A percentile compares a stretch with the other conserved stretches of the same genome.
phyloP scores from a whole-genome alignment of 2,888 invertebrate genomes.

The Actias luna region DNA sequence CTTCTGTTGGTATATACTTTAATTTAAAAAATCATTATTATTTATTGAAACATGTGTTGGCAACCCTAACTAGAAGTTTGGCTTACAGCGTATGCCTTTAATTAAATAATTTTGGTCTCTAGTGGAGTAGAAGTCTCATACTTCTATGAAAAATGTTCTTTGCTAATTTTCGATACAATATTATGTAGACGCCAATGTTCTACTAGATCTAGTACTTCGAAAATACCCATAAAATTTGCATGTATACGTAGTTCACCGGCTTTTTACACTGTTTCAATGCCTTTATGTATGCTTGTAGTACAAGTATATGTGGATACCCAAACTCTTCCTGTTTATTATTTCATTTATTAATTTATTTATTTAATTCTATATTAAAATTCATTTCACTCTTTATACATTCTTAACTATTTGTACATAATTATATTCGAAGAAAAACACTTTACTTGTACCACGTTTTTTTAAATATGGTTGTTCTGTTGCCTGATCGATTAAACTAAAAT shows the following conservation, averaged over 20 bases:
- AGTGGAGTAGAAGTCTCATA: too few relatives aligned
- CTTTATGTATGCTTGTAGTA: conserved; percentile 2
- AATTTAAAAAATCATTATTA: too few relatives aligned
- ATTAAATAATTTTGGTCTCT: too few relatives aligned
- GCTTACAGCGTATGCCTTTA: too few relatives aligned
- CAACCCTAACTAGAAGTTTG: too few relatives aligned
- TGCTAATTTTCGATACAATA: not conserved
- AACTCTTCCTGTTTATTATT: not conserved
- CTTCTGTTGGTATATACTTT: too few relatives aligned
- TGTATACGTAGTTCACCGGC: not conserved
- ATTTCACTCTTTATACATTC: conserved; percentile 11
- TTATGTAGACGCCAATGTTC: not conserved
- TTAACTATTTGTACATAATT: conserved; percentile 41
- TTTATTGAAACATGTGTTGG: too few relatives aligned
- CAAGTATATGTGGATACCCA: not conserved
- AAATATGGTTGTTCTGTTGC: not conserved
- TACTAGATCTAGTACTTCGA: not conserved
- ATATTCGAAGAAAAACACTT: conserved; percentile 25
- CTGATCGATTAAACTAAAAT: not conserved
- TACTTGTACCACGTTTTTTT: not conserved
- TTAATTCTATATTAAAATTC: not conserved
- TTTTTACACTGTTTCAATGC: not conserved
- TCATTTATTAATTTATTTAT: conserved; percentile 3
- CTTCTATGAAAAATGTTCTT: not conserved
- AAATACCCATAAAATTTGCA: not conserved